Conservation (phyloP, 2,797 vertebrate genomes). For the Helostoma temminkii region DNA sequence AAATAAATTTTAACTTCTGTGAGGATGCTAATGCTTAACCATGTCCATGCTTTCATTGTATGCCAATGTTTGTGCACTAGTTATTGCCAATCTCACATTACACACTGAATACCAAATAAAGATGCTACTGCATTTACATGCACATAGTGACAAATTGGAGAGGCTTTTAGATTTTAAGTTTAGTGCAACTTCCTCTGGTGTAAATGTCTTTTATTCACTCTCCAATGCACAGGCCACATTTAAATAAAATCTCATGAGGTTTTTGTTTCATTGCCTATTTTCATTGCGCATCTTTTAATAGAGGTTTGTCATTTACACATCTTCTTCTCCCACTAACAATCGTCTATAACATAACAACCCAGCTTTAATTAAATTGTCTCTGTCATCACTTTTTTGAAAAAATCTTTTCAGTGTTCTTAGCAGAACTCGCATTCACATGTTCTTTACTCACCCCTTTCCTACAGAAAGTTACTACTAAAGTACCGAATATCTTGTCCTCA, state of each 20-base stretch:
- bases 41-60: too few species aligned
- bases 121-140: neutral
- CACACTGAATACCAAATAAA: too few species aligned
- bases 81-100: too few species aligned
- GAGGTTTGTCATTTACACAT: conserved; percentile 5
- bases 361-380: conserved; percentile 1
- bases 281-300: neutral
- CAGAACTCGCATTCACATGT: too few species aligned
- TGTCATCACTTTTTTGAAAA: neutral
- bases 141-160: neutral
- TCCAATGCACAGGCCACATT: conserved; percentile 13
- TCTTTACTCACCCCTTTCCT: too few species aligned
- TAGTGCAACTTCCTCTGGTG: neutral
- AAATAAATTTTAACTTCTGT: neutral
- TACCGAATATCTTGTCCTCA: neutral
- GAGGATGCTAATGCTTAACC: too few species aligned
- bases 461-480: neutral
- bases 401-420: neutral
- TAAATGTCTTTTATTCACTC: neutral
- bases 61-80: too few species aligned
- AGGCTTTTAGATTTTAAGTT: neutral
- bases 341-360: neutral
- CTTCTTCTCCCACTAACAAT: conserved; percentile 17
- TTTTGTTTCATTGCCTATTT: conserved; percentile 32
- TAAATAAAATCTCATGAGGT: conserved; percentile 18